A percentile compares a stretch with the other conserved stretches of the same genome.
phyloP scores from a whole-genome alignment of 2,113 vertebrate genomes.

The Alouatta palliata region DNA sequence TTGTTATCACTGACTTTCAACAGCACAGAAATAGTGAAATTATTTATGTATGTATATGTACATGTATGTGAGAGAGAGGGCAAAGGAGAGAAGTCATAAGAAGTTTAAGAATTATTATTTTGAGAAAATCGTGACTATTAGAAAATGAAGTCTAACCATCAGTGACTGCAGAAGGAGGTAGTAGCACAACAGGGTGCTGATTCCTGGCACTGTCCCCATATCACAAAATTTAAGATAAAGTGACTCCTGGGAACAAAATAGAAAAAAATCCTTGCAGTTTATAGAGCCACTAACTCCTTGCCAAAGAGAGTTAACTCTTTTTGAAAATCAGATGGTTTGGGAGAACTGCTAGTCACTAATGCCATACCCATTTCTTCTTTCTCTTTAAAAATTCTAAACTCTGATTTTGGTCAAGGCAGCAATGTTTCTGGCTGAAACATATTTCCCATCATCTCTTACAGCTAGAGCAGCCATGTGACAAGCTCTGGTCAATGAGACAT shows the following conservation, averaged over 20 bases:
- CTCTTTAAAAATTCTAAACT: background rate
- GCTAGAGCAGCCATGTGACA: background rate
- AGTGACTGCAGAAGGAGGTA: background rate
- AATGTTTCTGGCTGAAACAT: background rate
- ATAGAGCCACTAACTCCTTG: background rate
- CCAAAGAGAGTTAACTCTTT: background rate
- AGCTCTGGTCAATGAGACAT: background rate
- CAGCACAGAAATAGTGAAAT: background rate
- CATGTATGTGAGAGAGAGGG: background rate
- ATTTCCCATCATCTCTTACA: background rate
- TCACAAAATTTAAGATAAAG: background rate
- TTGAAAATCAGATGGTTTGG: slow-evolving; percentile 7
- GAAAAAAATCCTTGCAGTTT: background rate
- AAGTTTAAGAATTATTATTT: slow-evolving; percentile 22
- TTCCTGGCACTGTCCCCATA: too few species aligned
- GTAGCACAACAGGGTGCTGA: background rate
- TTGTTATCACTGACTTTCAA: background rate
- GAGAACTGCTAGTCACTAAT: background rate
- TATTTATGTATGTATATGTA: background rate
- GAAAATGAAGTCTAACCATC: background rate
- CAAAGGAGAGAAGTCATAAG: background rate
- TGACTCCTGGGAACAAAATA: background rate
- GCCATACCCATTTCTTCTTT: background rate
- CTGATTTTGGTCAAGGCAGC: background rate
- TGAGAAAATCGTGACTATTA: background rate